phyloP scores from a whole-genome alignment of 2,113 vertebrate genomes.

The Rafetus swinhoei region DNA sequence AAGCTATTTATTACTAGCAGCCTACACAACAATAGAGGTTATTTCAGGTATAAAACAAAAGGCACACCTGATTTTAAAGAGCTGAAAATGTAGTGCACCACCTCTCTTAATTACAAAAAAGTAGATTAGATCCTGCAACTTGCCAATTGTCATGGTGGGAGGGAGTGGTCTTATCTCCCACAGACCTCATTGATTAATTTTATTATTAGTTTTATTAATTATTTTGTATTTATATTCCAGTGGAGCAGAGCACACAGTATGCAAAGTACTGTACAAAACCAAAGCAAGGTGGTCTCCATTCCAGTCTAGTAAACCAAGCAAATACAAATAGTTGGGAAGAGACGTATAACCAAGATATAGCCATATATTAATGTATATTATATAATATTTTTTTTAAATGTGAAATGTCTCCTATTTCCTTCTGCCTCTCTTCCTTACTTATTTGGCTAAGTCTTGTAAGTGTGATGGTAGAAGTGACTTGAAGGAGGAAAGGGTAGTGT shows the following conservation, averaged over 20 bases:
- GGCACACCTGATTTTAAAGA: background rate
- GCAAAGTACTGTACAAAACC: background rate
- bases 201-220: background rate
- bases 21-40: background rate
- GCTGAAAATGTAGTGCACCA: background rate
- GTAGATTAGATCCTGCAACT: background rate
- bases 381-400: background rate
- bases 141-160: background rate
- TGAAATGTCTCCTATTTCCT: background rate
- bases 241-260: background rate
- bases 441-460: background rate
- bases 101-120: background rate
- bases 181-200: background rate
- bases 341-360: background rate
- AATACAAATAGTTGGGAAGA: background rate
- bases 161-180: background rate
- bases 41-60: background rate
- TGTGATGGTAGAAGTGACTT: background rate
- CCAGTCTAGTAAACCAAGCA: background rate
- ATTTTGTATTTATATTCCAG: conserved; percentile 9
- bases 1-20: conserved; percentile 12
- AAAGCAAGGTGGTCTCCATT: background rate
- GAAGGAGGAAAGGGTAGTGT: background rate
- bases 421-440: background rate
- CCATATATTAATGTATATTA: background rate